Evolutionary conservation across 2,113 vertebrate species (phyloP).

Genomic region (Cairina moschata): DNA sequence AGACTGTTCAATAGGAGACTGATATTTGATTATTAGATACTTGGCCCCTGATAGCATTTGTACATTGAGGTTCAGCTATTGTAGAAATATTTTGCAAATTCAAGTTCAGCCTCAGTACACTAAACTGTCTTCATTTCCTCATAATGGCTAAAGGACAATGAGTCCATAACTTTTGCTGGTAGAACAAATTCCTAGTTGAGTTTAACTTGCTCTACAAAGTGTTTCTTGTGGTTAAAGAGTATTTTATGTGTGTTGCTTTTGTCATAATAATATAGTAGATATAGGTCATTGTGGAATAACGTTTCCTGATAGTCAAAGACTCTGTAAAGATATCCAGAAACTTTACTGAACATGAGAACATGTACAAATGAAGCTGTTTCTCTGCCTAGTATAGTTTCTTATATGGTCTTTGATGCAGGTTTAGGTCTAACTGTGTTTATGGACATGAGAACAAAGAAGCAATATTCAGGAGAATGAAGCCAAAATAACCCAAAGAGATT

Average conservation of each 20-base stretch:
- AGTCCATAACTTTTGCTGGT: background rate
- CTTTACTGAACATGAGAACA: background rate
- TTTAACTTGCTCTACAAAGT: background rate
- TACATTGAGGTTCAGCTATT: background rate
- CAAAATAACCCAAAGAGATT: background rate
- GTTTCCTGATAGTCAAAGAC: background rate
- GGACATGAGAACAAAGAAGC: background rate
- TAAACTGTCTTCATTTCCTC: background rate
- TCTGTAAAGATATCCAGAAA: background rate
- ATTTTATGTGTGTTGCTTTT: background rate
- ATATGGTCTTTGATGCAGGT: background rate
- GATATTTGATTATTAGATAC: background rate
- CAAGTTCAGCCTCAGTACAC: background rate
- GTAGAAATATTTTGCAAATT: background rate
- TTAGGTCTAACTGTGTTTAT: background rate
- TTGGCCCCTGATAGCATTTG: background rate
- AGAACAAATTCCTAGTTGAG: background rate
- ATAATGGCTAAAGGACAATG: background rate
- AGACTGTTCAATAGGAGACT: background rate
- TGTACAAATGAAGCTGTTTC: background rate
- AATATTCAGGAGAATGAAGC: background rate
- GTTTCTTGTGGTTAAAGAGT: background rate
- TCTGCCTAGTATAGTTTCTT: background rate
- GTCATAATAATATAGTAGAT: background rate
- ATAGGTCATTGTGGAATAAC: background rate